Base-by-base conservation (phyloP, 2,113 vertebrate species). In the Apodemus speciosus region DNA sequence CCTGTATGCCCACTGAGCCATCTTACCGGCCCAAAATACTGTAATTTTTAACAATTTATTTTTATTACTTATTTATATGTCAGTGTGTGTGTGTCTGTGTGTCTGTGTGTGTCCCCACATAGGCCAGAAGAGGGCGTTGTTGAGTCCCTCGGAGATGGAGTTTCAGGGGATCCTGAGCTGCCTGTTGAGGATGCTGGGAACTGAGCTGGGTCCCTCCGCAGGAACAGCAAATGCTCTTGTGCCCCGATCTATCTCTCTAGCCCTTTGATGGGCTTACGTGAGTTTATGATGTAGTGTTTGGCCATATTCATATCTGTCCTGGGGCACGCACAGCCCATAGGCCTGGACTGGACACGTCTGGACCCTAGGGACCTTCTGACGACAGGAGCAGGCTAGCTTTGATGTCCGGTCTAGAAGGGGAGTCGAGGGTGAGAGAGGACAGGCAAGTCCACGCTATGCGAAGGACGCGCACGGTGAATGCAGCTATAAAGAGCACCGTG, bases 361-460 rank as follows among this genome's bases (percentile, higher is more conserved):
- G 35, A 20, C 62, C 21, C 77, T 5, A 6, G 66, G 85, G 51
- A 23, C 16, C 62, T 64, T 73, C 83, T 9, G 62, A 30, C 80
- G 51, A 14, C 25, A 18, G 76, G 64, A 6, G 35, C 25, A 3
- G 79, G 6, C 14, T 27, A 25, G 56, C 62, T 13, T 3, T 14
- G 38, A 20, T 9, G 51, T 80, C 35, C 25, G 6, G 15, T 32
- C 80, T 64, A 62, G 21, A 49, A 35, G 20, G 2, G 6, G 81
- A 32, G 40, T 25, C 84, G 38, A 76, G 32, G 10, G 43, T 8
- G 89, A 40, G 1, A 35, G 38, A 68, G 73, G 66, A 85, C n/a
- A 46, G 35, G 43, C 2, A 27, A 38, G 51, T 4, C 7, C 0
- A 0, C 2, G 7, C 0, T 2, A 6, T 16, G 0, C 1, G 9